Percentiles rank a stretch among this genome's conserved stretches.
phyloP scores from a whole-genome alignment of 2,797 vertebrate species.

The Poecilia gillii region DNA sequence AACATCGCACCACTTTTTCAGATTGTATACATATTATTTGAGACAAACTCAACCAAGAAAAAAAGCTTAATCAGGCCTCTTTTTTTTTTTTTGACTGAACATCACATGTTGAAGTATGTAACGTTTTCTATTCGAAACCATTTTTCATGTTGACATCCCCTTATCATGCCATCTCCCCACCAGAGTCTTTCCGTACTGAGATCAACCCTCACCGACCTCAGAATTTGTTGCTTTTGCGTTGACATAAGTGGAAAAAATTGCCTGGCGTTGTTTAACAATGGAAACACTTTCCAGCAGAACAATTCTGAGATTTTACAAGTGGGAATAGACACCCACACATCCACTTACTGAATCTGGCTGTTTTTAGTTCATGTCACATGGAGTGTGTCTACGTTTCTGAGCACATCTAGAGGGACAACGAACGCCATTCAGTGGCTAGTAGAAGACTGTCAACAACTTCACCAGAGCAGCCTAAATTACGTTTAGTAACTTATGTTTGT shows the following conservation, averaged over 20 bases:
- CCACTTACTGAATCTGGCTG: neutral
- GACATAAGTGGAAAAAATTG: conserved; percentile 42
- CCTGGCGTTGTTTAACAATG: conserved; percentile 36
- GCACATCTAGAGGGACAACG: neutral
- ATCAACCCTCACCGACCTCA: conserved; percentile 23
- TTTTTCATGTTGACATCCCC: neutral
- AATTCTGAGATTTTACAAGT: conserved; percentile 21
- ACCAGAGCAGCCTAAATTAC: neutral
- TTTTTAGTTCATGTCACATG: neutral
- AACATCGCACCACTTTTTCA: neutral
- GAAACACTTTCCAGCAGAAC: conserved; percentile 45
- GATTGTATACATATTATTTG: neutral
- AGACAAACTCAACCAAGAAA: neutral
- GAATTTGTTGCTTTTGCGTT: conserved; percentile 5
- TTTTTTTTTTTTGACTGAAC: neutral
- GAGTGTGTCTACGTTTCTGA: neutral
- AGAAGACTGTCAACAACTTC: neutral
- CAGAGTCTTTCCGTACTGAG: conserved; percentile 22
- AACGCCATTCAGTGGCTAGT: neutral
- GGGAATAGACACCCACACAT: conserved; percentile 41
- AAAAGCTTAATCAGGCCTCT: neutral
- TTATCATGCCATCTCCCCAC: neutral
- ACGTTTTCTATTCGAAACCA: neutral
- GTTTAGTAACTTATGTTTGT: neutral
- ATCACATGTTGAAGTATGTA: neutral